Percentiles rank a stretch among this genome's conserved stretches.
These are phyloP conservation scores for Salvator merianae DNA, from an alignment of 2,113 vertebrate species.

Conservation along the genomic window DNA sequence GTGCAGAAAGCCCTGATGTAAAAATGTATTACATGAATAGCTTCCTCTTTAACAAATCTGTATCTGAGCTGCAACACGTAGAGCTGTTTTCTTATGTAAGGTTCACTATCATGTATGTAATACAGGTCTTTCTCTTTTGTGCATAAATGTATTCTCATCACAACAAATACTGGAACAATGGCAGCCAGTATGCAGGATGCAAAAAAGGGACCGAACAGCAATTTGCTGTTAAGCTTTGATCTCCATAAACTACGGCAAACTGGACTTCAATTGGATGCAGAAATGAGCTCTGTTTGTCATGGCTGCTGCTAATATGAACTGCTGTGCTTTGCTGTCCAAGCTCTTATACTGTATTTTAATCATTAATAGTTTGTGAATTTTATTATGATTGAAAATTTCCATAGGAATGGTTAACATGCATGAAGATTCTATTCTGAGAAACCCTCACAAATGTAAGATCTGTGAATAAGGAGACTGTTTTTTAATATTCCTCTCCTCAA, in stretches of 20 bases:
- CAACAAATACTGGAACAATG: too few relatives aligned
- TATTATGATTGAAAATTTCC: too few relatives aligned
- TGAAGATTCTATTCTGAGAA: too few relatives aligned
- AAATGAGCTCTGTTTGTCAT: background rate
- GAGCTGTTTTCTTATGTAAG: background rate
- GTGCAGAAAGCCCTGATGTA: background rate
- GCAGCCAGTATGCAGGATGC: background rate
- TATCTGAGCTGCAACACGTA: background rate
- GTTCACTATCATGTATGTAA: background rate
- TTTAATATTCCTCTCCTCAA: too few relatives aligned
- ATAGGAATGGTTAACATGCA: too few relatives aligned
- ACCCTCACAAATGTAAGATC: too few relatives aligned
- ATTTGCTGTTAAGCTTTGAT: background rate
- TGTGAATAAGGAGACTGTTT: too few relatives aligned
- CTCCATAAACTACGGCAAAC: too few relatives aligned
- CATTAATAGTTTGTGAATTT: too few relatives aligned
- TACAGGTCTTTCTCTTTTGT: background rate
- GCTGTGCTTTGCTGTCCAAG: too few relatives aligned
- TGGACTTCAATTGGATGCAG: constrained; percentile 37
- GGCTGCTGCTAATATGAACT: background rate
- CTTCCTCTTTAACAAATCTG: background rate
- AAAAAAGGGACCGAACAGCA: too few relatives aligned
- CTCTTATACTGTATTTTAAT: too few relatives aligned
- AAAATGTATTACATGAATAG: background rate
- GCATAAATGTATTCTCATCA: background rate